Percentiles rank a stretch among this genome's conserved stretches.
phyloP scores from a whole-genome alignment of 2,888 invertebrate genomes.

The Pollenia angustigena region DNA sequence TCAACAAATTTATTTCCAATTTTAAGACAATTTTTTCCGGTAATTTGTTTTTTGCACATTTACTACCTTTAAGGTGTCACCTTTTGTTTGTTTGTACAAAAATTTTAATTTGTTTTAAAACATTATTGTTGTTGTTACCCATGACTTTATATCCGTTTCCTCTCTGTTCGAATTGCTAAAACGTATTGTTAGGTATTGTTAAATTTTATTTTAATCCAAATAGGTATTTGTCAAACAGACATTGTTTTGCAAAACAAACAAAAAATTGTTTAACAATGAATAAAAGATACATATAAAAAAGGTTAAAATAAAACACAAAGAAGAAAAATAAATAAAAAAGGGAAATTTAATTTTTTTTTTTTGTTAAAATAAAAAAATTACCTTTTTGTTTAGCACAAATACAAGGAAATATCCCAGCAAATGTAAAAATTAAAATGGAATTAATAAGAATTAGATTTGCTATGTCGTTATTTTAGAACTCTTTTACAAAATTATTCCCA shows the following conservation, averaged over 20 bases:
- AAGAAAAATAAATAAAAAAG: conserved; percentile 9
- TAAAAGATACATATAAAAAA: conserved; percentile 10
- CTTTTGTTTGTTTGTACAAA: not conserved
- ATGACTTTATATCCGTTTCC: conserved; percentile 63
- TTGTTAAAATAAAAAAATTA: not conserved
- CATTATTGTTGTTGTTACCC: conserved; percentile 50
- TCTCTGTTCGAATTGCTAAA: not conserved
- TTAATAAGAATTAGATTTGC: too few species aligned
- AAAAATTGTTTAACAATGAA: conserved; percentile 15
- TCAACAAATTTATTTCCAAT: not conserved
- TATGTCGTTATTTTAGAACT: too few species aligned
- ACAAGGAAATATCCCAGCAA: not conserved
- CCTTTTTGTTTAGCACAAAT: not conserved
- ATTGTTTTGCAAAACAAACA: conserved; percentile 24
- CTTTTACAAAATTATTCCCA: too few species aligned
- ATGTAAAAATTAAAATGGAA: too few species aligned
- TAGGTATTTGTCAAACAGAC: conserved; percentile 12
- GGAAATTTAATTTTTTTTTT: too few species aligned
- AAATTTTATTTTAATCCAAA: not conserved
- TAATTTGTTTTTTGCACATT: not conserved
- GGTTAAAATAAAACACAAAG: conserved; percentile 6
- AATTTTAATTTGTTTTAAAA: conserved; percentile 41
- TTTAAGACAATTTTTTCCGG: conserved; percentile 37
- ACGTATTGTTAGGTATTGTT: conserved; percentile 23
- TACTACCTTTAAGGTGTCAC: not conserved